Base-by-base conservation (phyloP, 2,888 invertebrate species). In the Nemurella pictetii region DNA sequence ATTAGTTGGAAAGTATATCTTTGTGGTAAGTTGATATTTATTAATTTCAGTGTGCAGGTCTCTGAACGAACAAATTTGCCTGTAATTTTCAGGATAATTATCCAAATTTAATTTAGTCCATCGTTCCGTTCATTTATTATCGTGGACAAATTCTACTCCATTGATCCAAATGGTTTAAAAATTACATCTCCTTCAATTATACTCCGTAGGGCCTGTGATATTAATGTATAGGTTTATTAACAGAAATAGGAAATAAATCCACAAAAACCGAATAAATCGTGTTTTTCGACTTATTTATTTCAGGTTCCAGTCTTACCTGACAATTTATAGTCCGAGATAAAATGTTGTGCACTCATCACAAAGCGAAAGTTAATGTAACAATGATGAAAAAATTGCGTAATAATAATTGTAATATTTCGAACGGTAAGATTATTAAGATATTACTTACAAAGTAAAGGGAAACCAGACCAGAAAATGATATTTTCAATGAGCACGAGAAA, bases 221-320 rank as follows among this genome's bases (percentile, higher is more conserved):
- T 82, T 82, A 82, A 82, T 82, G 82, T 82, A 55, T 55, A 82
- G 82, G 82, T 82, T 82, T 82, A 82, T 82, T 72, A 82, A 82
- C 82, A 82, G 82, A 26, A 82, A 82, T 82, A 27, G 1, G 55
- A 55, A 82, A 72, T 72, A 82, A 72, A 82, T 26, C 15, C n/a
- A 29, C 25, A 12, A 82, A 82, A 82, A 82, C 26, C 3, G 15
- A 80, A 27, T n/a, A n/a, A n/a, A n/a, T n/a, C n/a, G n/a, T n/a
- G n/a, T n/a, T n/a, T n/a, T n/a, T n/a, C n/a, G n/a, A n/a, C n/a
- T n/a, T n/a, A n/a, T n/a, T n/a, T n/a, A n/a, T n/a, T n/a, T n/a
- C n/a, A n/a, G n/a, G n/a, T n/a, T n/a, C n/a, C n/a, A n/a, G n/a
- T n/a, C n/a, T n/a, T n/a, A n/a, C n/a, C n/a, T n/a, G n/a, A n/a